Conservation (phyloP, 2,113 vertebrate genomes). For the Psittacula cyanocephala region DNA sequence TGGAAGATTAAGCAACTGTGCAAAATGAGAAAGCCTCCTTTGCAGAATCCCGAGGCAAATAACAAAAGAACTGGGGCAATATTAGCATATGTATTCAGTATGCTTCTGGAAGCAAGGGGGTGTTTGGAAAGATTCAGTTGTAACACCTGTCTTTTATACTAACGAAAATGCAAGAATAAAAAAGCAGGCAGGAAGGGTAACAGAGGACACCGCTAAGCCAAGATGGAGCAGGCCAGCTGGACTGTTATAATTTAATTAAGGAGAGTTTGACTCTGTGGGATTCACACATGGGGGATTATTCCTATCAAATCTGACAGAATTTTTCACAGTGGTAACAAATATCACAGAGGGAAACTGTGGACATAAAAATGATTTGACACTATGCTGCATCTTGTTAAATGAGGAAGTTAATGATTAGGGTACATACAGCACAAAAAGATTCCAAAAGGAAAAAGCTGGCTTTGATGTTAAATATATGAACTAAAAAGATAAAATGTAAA, state of each 20-base stretch:
- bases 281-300: constrained; percentile 54
- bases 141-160: not conserved
- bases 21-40: constrained; percentile 8
- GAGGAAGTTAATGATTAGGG: not conserved
- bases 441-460: not conserved
- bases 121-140: not conserved
- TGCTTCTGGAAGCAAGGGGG: not conserved
- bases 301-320: constrained; percentile 41
- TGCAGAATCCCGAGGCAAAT: constrained; percentile 11
- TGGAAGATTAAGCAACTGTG: constrained; percentile 47
- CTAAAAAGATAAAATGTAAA: not conserved
- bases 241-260: constrained; percentile 66
- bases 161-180: not conserved
- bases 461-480: not conserved
- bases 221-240: constrained; percentile 28
- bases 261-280: constrained; percentile 25
- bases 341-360: not conserved
- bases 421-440: not conserved
- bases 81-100: constrained; percentile 44
- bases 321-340: constrained; percentile 48
- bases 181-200: not conserved
- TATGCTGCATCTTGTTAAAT: not conserved
- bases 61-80: constrained; percentile 43
- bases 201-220: not conserved
- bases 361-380: not conserved